Evolutionary conservation across 2,113 vertebrate genomes (phyloP), one percentile per base, ranked within the genome.

Genomic region (Puntigrus tetrazona): DNA sequence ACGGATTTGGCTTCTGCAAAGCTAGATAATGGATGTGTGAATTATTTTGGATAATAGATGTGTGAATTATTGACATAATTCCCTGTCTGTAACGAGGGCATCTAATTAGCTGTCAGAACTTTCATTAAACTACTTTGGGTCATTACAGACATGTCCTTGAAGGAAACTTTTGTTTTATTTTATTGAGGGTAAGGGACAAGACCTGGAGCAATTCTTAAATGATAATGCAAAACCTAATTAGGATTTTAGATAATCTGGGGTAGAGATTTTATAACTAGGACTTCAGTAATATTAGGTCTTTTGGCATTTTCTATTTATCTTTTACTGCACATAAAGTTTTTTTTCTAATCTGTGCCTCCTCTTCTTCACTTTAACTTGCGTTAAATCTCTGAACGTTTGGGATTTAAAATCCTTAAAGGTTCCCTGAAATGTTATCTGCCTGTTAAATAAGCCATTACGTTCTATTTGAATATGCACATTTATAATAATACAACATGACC

Each of bases 211-310:
- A 83, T 80, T 81, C 13, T 61, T 63, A 61, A 84, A 87, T 85
- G 83, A 77, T 79, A 45, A 85, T 65, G 63, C 45, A 36, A 81
- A 80, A 52, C 86, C 86, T 89, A 89, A 89, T 89, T 89, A 89
- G 69, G 83, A 85, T 83, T 83, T 59, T 70, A 78, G 77, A 87
- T 87, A 10, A 88, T 81, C 59, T 85, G 69, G 76, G 85, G 73
- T 83, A 78, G 45, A 83, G 76, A 74, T 81, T 83, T 78, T 34
- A 38, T 29, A 88, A 85, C 25, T 87, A 52, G 84, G 16, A 80
- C 70, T 80, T 82, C 34, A 80, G 74, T 20, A 52, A 87, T 85
- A 83, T 31, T 0, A 76, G 36, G 78, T 38, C 31, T 88, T 80
- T 29, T 77, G 81, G 76, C 80, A 41, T 55, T 31, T 69, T 57